A percentile compares a stretch with the other conserved stretches of the same genome.
phyloP scores from a whole-genome alignment of 2,888 invertebrate genomes.

The Tinea semifulvella region DNA sequence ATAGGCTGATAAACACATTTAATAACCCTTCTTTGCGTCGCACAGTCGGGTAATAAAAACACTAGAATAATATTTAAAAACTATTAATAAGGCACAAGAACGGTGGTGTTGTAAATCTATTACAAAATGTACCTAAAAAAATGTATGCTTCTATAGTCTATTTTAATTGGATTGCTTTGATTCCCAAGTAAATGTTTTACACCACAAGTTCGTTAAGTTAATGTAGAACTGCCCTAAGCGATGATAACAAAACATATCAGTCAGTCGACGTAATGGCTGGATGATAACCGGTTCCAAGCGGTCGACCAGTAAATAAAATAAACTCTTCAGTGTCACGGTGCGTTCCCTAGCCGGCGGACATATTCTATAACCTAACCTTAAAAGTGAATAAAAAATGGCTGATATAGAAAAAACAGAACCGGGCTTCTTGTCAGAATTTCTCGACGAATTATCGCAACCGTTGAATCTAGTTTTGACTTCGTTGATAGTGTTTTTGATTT shows the following conservation, averaged over 20 bases:
- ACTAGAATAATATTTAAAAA: too few relatives aligned
- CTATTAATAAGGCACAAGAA: too few relatives aligned
- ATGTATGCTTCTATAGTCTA: too few relatives aligned
- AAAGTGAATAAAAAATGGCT: conserved; percentile 1
- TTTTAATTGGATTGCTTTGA: too few relatives aligned
- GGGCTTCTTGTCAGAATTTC: not conserved
- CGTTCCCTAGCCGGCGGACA: not conserved
- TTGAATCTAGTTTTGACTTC: conserved; percentile 12
- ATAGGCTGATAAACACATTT: too few relatives aligned
- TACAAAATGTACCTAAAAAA: too few relatives aligned
- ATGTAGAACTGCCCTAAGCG: not conserved
- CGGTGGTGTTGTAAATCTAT: too few relatives aligned
- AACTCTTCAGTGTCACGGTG: not conserved
- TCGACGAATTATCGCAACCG: conserved; percentile 9
- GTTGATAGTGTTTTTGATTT: conserved; percentile 12
- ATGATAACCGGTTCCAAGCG: conserved; percentile 4
- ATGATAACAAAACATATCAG: conserved; percentile 4
- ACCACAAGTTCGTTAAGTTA: too few relatives aligned
- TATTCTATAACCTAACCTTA: too few relatives aligned
- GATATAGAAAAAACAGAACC: not conserved
- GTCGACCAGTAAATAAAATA: not conserved
- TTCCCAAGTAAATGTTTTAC: too few relatives aligned
- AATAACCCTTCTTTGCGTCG: too few relatives aligned
- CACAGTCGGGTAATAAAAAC: too few relatives aligned
- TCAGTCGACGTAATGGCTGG: not conserved